Evolutionary conservation across 2,113 vertebrate genomes (phyloP).

Genomic region (Girardinichthys multiradiatus): DNA sequence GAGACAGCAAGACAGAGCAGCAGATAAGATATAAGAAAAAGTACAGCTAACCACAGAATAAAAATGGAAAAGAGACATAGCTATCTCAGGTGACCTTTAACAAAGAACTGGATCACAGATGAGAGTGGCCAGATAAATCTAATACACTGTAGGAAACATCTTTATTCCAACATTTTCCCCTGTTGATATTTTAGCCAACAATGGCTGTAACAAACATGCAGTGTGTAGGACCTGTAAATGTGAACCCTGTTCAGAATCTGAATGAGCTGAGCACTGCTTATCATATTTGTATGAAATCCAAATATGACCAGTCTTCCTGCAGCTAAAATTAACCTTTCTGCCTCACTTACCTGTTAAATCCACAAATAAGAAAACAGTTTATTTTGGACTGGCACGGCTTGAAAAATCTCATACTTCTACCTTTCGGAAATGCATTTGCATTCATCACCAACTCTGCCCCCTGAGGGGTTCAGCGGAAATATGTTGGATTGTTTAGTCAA

Average conservation of each 20-base stretch:
- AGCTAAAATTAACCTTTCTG: background rate
- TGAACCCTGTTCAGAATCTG: conserved; percentile 28
- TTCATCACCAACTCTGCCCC: conserved; percentile 71
- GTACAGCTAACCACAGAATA: conserved; percentile 61
- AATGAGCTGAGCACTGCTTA: conserved; percentile 11
- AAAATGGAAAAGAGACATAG: conserved; percentile 62
- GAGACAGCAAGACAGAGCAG: conserved; percentile 26
- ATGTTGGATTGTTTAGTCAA: conserved; percentile 78
- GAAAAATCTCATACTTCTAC: conserved; percentile 53
- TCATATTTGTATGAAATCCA: conserved; percentile 5
- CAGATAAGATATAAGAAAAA: conserved; percentile 54
- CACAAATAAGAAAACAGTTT: conserved; percentile 30
- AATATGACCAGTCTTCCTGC: background rate
- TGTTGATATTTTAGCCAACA: conserved; percentile 64
- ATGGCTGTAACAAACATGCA: conserved; percentile 36
- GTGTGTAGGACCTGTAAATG: conserved; percentile 35
- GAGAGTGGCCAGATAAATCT: conserved; percentile 60
- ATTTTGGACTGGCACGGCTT: conserved; percentile 34
- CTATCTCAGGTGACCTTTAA: conserved; percentile 70
- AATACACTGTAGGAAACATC: conserved; percentile 60
- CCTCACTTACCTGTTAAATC: conserved; percentile 29
- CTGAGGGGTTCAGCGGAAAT: conserved; percentile 60
- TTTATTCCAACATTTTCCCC: conserved; percentile 69
- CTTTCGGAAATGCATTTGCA: conserved; percentile 74
- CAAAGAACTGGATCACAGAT: conserved; percentile 53